These are phyloP conservation scores for Eurosta solidaginis DNA, from an alignment of 1,140 invertebrate genomes.

Conservation along the genomic window DNA sequence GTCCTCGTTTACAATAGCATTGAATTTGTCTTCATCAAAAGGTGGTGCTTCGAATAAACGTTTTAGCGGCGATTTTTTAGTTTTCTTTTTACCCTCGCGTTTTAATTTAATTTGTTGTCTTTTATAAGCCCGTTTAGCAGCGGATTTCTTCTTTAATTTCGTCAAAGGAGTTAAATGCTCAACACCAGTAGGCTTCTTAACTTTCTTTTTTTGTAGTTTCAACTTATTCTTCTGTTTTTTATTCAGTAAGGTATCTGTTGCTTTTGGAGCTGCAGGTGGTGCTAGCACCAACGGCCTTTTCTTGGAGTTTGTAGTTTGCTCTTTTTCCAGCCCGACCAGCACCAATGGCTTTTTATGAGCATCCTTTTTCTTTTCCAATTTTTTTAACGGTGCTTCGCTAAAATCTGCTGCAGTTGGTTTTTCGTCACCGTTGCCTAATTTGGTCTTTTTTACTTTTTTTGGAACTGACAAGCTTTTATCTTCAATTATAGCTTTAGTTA, in stretches of 20 bases:
- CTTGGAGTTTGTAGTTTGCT: background rate
- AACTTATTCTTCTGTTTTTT: background rate
- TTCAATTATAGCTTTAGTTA: background rate
- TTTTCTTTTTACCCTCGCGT: background rate
- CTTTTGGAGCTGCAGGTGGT: slow-evolving; percentile 36
- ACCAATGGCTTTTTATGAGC: too few species aligned
- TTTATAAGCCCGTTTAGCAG: background rate
- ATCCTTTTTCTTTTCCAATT: background rate
- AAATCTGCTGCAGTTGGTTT: background rate
- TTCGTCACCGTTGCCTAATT: background rate
- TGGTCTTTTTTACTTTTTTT: background rate
- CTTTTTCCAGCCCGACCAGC: background rate
- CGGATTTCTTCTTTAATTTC: slow-evolving; percentile 21
- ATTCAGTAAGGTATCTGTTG: background rate
- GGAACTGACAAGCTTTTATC: background rate
- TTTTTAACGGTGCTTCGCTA: background rate
- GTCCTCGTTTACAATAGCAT: slow-evolving; percentile 41
- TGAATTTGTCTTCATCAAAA: slow-evolving; percentile 48
- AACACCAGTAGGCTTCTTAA: background rate
- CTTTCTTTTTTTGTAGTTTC: slow-evolving; percentile 12
- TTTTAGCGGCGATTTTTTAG: background rate
- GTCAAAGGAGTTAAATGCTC: slow-evolving; percentile 27
- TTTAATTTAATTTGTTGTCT: slow-evolving; percentile 12
- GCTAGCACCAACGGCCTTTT: slow-evolving; percentile 42
- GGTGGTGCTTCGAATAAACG: slow-evolving; percentile 34